phyloP scores from a whole-genome alignment of 2,888 invertebrate species.

The Conistra vaccinii region DNA sequence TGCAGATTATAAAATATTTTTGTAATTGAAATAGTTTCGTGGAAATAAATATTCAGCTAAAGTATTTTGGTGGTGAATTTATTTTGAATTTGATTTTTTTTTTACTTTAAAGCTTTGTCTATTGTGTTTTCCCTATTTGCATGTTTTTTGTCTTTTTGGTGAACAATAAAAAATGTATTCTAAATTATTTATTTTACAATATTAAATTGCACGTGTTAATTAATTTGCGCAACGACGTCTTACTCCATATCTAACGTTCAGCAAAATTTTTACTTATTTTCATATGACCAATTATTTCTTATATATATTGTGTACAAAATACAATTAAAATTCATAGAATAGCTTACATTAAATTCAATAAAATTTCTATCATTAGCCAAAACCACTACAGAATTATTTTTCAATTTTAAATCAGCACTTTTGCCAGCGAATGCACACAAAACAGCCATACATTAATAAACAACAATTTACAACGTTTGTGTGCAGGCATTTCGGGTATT shows the following conservation, averaged over 20 bases:
- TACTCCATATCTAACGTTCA: background rate
- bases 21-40: background rate
- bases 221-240: background rate
- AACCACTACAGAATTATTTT: background rate
- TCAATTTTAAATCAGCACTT: slow-evolving; percentile 42
- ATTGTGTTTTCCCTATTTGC: background rate
- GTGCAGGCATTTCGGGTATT: slow-evolving; percentile 45
- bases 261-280: background rate
- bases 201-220: background rate
- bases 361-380: too few relatives aligned
- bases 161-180: too few relatives aligned
- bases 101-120: background rate
- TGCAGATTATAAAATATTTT: too few relatives aligned
- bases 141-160: too few relatives aligned
- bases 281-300: background rate
- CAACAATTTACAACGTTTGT: slow-evolving; percentile 38
- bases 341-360: background rate
- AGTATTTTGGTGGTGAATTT: background rate
- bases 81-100: too few relatives aligned
- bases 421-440: slow-evolving; percentile 44
- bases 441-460: slow-evolving; percentile 40
- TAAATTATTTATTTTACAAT: too few relatives aligned
- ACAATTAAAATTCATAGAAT: background rate
- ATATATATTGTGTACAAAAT: background rate
- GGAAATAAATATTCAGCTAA: background rate